Evolutionary conservation across 2,113 vertebrate genomes (phyloP).

Genomic region (Seriola aureovittata): DNA sequence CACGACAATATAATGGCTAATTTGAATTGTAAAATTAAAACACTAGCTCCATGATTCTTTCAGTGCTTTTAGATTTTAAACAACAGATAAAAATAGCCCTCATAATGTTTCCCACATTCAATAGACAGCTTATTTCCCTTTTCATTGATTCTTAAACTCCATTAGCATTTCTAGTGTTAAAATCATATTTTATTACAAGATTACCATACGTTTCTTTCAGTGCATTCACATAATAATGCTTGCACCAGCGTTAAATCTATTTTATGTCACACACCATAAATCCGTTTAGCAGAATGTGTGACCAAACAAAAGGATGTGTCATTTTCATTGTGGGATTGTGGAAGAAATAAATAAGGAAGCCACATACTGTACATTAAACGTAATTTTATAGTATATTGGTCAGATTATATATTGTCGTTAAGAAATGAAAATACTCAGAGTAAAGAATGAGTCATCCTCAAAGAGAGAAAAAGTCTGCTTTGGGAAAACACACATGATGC

Average conservation of each 20-base stretch:
- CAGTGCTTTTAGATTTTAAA: not conserved
- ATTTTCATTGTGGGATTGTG: not conserved
- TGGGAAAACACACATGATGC: not conserved
- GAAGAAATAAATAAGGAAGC: not conserved
- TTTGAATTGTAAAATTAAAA: conserved; percentile 51
- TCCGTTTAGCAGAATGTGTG: conserved; percentile 10
- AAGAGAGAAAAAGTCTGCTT: not conserved
- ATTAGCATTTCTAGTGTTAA: conserved; percentile 30
- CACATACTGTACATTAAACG: not conserved
- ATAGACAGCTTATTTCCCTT: conserved; percentile 14
- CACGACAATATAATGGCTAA: conserved; percentile 27
- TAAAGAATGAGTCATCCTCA: conserved; percentile 28
- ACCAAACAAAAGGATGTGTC: conserved; percentile 9
- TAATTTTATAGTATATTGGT: not conserved
- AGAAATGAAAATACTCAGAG: conserved; percentile 4
- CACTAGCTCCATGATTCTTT: not conserved
- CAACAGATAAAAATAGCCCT: not conserved
- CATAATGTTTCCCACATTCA: conserved; percentile 22
- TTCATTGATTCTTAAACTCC: conserved; percentile 16
- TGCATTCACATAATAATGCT: conserved; percentile 6
- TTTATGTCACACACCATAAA: conserved; percentile 31
- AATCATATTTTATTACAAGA: conserved; percentile 33
- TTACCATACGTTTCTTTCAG: not conserved
- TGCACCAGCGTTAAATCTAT: conserved; percentile 16
- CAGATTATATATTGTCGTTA: not conserved